Evolutionary conservation across 2,888 invertebrate species (phyloP).

Genomic region (Philaethria dido): DNA sequence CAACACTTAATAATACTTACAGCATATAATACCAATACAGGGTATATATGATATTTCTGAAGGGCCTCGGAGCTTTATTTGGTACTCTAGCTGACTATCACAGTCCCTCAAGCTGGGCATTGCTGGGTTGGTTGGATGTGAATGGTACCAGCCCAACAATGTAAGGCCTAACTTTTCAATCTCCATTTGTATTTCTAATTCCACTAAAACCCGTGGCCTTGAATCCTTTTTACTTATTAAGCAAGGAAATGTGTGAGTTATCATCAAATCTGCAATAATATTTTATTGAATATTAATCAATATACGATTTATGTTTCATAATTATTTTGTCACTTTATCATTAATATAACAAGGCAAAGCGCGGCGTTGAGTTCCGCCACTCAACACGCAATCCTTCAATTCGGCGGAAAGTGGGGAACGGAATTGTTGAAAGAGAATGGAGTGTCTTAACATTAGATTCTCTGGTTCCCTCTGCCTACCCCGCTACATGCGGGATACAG

Average conservation of each 20-base stretch:
- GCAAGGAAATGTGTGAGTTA: slow-evolving; percentile 95
- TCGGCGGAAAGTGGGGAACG: too few species aligned
- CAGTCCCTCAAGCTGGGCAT: slow-evolving; percentile 95
- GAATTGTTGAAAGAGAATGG: too few species aligned
- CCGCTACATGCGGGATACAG: too few species aligned
- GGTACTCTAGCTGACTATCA: slow-evolving; percentile 96
- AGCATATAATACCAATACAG: slow-evolving; percentile 95
- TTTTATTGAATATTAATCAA: too few species aligned
- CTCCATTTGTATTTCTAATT: slow-evolving; percentile 91
- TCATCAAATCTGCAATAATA: slow-evolving; percentile 88
- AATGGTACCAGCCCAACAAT: slow-evolving; percentile 97
- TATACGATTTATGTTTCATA: too few species aligned
- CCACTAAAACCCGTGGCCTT: slow-evolving; percentile 89
- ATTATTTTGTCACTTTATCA: too few species aligned
- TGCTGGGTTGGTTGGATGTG: slow-evolving; percentile 94
- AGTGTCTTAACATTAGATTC: too few species aligned
- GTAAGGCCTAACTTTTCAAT: slow-evolving; percentile 92
- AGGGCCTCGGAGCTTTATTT: slow-evolving; percentile 96
- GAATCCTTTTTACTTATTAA: slow-evolving; percentile 91
- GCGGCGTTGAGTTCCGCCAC: too few species aligned
- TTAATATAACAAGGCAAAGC: too few species aligned
- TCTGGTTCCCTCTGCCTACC: too few species aligned
- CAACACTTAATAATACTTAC: slow-evolving; percentile 84
- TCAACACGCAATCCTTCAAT: too few species aligned
- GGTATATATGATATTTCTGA: slow-evolving; percentile 96